Conservation (phyloP, 2,113 vertebrate species). For the Phalacrocorax pelagicus region DNA sequence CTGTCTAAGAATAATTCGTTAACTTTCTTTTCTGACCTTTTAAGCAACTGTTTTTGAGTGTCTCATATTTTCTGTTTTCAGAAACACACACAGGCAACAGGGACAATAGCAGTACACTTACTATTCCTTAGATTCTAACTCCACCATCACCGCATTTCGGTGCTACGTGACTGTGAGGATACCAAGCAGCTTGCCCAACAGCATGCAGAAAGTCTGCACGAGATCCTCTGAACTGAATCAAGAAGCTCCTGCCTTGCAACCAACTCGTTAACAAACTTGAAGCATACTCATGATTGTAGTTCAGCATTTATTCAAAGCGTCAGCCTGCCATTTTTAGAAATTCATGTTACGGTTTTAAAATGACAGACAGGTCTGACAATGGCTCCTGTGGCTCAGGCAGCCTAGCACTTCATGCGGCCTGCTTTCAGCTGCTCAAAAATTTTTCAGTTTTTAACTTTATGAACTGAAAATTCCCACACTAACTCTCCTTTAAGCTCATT, state of each 20-base stretch:
- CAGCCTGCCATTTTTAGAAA: background rate
- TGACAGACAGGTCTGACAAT: background rate
- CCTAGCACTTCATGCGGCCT: background rate
- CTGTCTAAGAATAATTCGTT: background rate
- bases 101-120: background rate
- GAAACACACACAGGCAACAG: background rate
- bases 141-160: background rate
- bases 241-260: background rate
- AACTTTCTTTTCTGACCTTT: background rate
- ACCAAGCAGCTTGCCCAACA: background rate
- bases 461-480: background rate
- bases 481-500: background rate
- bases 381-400: background rate
- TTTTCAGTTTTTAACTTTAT: background rate
- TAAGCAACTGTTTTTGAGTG: background rate
- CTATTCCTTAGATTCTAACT: background rate
- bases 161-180: background rate
- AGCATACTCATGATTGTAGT: background rate
- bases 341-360: background rate
- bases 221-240: background rate
- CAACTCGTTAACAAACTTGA: background rate
- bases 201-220: background rate
- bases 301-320: background rate
- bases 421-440: background rate
- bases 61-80: background rate